Conservation (phyloP, 2,888 invertebrate genomes). For the Keiferia lycopersicella region DNA sequence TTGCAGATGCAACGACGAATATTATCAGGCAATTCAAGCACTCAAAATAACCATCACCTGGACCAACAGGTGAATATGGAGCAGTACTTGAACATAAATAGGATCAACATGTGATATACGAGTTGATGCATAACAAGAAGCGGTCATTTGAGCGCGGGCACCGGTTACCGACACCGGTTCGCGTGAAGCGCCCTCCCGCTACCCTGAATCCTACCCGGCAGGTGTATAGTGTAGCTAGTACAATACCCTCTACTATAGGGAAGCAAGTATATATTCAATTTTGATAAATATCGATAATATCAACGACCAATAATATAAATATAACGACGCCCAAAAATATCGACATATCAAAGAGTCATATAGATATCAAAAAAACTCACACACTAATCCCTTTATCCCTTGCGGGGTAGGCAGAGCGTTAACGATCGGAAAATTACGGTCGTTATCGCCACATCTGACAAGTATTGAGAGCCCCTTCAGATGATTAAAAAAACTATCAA, state of each 20-base stretch:
- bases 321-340: too few species aligned
- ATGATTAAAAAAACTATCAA: too few species aligned
- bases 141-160: slow-evolving; percentile 25
- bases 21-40: neutral
- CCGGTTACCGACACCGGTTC: slow-evolving; percentile 30
- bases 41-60: neutral
- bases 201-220: slow-evolving; percentile 32
- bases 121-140: slow-evolving; percentile 14
- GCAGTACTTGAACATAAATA: neutral
- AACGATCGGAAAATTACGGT: too few species aligned
- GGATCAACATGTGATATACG: slow-evolving; percentile 3
- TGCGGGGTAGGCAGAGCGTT: too few species aligned
- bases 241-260: neutral
- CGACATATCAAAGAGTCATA: too few species aligned
- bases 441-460: too few species aligned
- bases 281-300: too few species aligned
- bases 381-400: too few species aligned
- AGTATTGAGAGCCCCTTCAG: too few species aligned
- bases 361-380: too few species aligned
- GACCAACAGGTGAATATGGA: neutral
- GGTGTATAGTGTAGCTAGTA: slow-evolving; percentile 31
- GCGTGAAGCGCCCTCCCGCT: slow-evolving; percentile 29
- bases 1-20: neutral
- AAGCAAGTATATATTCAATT: too few species aligned
- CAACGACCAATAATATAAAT: too few species aligned